Base-by-base conservation (phyloP, 1,140 invertebrate species). In the Nasonia vitripennis region DNA sequence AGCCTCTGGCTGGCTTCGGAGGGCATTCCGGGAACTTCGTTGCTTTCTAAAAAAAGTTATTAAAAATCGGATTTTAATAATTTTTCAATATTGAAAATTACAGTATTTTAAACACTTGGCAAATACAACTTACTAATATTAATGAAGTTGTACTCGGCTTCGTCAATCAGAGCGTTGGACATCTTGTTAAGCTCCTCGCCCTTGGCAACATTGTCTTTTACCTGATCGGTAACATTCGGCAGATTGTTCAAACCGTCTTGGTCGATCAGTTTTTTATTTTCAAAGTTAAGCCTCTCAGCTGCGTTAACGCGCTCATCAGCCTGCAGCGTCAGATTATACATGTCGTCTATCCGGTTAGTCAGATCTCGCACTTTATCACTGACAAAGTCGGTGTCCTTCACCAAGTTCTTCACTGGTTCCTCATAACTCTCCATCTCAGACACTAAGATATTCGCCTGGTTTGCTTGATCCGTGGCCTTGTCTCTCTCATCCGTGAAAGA, bases 271-370 rank as follows among this genome's bases (percentile, higher is more conserved):
- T 87, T 91, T 88, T 90, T 92, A 51, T 94, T 94, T 78, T 94
- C 92, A n/a, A 89, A 84, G 86, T 96, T 96, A 2, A 97, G 89
- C 23, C 92, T 92, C 45, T 96, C 94, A 2, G 96, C 96, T 51
- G 94, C 93, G 1, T 92, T 91, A 0, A 95, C 94, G n/a, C 95
- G 95, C 20, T 94, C 92, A 27, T 95, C 92, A 0, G 96, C 95
- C 51, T 94, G 92, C 9, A 95, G 93, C 7, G 95, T 96, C 87
- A 96, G 95, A 83, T 96, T 95, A 70, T 94, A 92, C 79, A 98
- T 93, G 88, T 98, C 97, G 68, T 96, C 94, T 55, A 98, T 90
- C 86, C 96, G 96, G 0, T 93, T 92, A 45, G 95, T 95, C 23
- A 97, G 94, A 34, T 95, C 93, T 0, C 93, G 94, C 0, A 97